Evolutionary conservation across 2,888 invertebrate genomes (phyloP).

Genomic region (Eristalinus sepulchralis): DNA sequence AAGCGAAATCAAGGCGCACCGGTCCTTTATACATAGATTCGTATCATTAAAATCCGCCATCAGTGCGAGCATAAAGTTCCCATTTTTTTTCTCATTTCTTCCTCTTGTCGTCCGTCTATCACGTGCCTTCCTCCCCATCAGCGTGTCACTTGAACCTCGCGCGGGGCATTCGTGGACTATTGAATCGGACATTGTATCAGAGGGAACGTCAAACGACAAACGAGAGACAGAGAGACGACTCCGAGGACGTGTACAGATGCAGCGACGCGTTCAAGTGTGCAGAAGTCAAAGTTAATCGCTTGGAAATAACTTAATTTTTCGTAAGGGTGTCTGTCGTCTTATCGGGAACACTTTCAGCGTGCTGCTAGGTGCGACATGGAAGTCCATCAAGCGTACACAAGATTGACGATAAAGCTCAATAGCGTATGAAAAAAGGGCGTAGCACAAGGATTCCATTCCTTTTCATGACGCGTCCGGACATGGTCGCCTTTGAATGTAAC

Average conservation of each 20-base stretch:
- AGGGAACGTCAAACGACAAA: background rate
- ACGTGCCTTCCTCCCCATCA: slow-evolving; percentile 34
- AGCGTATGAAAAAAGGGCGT: slow-evolving; percentile 34
- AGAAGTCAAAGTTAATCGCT: slow-evolving; percentile 73
- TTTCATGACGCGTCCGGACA: slow-evolving; percentile 38
- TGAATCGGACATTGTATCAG: slow-evolving; percentile 61
- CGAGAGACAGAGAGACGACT: background rate
- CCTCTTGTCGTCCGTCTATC: slow-evolving; percentile 21
- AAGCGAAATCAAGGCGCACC: slow-evolving; percentile 27
- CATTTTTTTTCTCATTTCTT: too few relatives aligned
- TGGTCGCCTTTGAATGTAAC: slow-evolving; percentile 44
- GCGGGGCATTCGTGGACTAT: slow-evolving; percentile 52
- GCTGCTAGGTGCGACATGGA: slow-evolving; percentile 26
- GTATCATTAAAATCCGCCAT: slow-evolving; percentile 59
- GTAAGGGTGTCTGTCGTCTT: slow-evolving; percentile 6
- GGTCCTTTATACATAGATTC: slow-evolving; percentile 21
- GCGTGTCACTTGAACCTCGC: slow-evolving; percentile 16
- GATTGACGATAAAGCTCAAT: slow-evolving; percentile 61
- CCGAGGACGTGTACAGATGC: slow-evolving; percentile 57
- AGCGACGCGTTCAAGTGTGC: slow-evolving; percentile 68
- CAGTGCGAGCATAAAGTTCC: slow-evolving; percentile 21
- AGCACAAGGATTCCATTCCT: slow-evolving; percentile 35
- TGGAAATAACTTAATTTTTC: slow-evolving; percentile 73
- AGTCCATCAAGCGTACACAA: slow-evolving; percentile 48
- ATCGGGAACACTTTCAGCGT: slow-evolving; percentile 21